A percentile compares a stretch with the other conserved stretches of the same genome.
Evolutionary conservation across 2,113 vertebrate genomes (phyloP).

Genomic region (Phasianus colchicus): DNA sequence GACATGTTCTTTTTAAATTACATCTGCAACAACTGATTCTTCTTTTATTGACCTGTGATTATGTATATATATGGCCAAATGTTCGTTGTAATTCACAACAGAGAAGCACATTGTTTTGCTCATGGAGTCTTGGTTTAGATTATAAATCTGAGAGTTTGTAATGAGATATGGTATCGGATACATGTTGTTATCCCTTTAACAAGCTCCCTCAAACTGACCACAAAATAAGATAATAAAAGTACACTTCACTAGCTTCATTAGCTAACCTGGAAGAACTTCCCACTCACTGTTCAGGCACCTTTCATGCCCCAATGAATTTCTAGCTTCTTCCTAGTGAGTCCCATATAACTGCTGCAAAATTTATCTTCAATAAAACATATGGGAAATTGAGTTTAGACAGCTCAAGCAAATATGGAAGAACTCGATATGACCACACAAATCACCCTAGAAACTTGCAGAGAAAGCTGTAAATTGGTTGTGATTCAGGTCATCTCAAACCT

Average conservation of each 20-base stretch:
- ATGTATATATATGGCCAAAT: not conserved
- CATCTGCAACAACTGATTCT: not conserved
- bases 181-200: not conserved
- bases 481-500: not conserved
- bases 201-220: not conserved
- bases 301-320: not conserved
- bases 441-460: not conserved
- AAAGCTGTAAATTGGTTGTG: not conserved
- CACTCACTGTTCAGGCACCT: not conserved
- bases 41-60: not conserved
- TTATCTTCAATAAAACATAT: not conserved
- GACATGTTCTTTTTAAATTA: not conserved
- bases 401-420: not conserved
- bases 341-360: not conserved
- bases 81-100: not conserved
- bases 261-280: not conserved
- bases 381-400: not conserved
- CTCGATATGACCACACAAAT: not conserved
- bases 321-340: not conserved
- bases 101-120: not conserved
- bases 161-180: not conserved
- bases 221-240: not conserved
- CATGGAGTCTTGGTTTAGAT: not conserved
- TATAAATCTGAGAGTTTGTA: not conserved
- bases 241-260: not conserved